phyloP scores from a whole-genome alignment of 2,888 invertebrate genomes.

The Cheilosia grossa region DNA sequence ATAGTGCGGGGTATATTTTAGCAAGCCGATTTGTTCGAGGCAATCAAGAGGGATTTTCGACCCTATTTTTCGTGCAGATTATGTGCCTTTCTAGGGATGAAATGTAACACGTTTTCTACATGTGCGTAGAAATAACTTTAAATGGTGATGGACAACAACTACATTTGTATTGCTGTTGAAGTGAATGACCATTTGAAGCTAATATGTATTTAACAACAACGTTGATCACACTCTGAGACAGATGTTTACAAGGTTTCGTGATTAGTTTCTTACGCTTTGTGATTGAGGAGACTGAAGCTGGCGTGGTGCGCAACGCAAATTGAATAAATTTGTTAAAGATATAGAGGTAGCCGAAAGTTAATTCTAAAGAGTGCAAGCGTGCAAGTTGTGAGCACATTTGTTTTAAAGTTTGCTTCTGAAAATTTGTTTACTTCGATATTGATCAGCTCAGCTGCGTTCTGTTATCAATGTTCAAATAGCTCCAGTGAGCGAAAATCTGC shows the following conservation, averaged over 20 bases:
- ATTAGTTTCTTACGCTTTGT: constrained; percentile 10
- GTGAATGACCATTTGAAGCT: constrained; percentile 68
- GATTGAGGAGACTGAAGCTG: not conserved
- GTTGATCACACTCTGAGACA: constrained; percentile 7
- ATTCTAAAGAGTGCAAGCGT: too few species aligned
- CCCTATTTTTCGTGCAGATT: constrained; percentile 6
- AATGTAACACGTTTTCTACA: constrained; percentile 60
- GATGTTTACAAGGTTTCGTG: constrained; percentile 16
- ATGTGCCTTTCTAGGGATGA: constrained; percentile 50
- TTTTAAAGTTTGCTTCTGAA: too few species aligned
- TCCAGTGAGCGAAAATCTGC: too few species aligned
- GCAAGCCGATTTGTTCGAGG: constrained; percentile 47
- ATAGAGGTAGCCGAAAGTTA: too few species aligned
- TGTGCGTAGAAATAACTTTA: constrained; percentile 39
- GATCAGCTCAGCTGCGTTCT: too few species aligned
- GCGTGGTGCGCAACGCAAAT: not conserved
- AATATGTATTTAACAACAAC: constrained; percentile 49
- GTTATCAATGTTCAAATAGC: too few species aligned
- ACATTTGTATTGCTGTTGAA: constrained; percentile 26
- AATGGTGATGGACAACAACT: not conserved
- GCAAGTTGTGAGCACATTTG: too few species aligned
- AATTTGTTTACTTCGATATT: too few species aligned
- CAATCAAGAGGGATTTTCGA: constrained; percentile 37
- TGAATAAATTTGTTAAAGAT: too few species aligned
- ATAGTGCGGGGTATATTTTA: constrained; percentile 30